phyloP scores from a whole-genome alignment of 1,140 invertebrate species.

The Macrobrachium nipponense region DNA sequence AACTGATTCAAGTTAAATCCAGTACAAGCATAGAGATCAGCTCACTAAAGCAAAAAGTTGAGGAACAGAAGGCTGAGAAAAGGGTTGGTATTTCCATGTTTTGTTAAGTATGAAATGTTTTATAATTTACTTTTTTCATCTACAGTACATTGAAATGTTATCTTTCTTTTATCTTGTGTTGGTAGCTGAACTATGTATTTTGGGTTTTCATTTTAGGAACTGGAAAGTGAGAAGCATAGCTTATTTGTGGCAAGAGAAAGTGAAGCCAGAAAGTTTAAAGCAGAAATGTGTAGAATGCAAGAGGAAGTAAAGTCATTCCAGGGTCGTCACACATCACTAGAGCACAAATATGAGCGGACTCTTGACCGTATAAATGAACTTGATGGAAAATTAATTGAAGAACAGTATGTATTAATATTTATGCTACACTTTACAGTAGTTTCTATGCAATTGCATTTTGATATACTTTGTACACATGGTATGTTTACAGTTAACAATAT shows the following conservation, averaged over 20 bases:
- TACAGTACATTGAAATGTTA: too few species aligned
- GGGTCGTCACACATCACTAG: slow-evolving; percentile 8
- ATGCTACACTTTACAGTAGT: not conserved
- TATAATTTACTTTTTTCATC: too few species aligned
- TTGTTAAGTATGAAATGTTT: not conserved
- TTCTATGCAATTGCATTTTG: not conserved
- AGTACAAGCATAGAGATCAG: slow-evolving; percentile 28
- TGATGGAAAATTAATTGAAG: slow-evolving; percentile 25
- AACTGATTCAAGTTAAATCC: slow-evolving; percentile 32
- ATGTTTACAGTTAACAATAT: too few species aligned
- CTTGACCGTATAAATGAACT: slow-evolving; percentile 30
- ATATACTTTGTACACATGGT: not conserved
- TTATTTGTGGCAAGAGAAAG: not conserved
- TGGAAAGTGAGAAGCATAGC: slow-evolving; percentile 14
- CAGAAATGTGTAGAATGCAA: slow-evolving; percentile 22
- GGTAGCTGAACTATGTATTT: not conserved
- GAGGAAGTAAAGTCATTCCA: slow-evolving; percentile 23
- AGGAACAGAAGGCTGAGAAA: slow-evolving; percentile 10
- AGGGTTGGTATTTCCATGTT: not conserved
- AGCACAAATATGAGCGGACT: slow-evolving; percentile 19
- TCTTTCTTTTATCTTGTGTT: too few species aligned
- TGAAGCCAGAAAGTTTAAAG: slow-evolving; percentile 21
- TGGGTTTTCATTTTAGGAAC: not conserved
- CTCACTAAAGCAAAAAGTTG: slow-evolving; percentile 33
- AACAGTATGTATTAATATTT: not conserved